Base-by-base conservation (phyloP, 2,113 vertebrate genomes). In the Hippocampus abdominalis region DNA sequence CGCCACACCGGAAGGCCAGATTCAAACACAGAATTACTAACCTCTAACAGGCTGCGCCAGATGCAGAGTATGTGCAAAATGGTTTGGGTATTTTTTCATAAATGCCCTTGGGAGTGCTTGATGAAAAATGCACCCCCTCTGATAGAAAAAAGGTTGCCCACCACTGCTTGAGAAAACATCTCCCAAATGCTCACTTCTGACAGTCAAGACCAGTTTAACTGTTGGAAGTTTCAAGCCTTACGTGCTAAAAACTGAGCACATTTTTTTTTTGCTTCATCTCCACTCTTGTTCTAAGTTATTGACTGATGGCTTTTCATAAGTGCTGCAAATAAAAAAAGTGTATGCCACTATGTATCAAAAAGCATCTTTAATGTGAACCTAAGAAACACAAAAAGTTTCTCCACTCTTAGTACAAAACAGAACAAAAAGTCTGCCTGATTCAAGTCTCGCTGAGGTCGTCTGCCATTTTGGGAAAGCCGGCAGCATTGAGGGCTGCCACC, bases 301-400 rank as follows among this genome's bases (percentile, higher is more conserved):
- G 89, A 94, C 74, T 92, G 94, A 92, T 93, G 91, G 91, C 93
- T 93, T 93, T 91, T 94, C 92, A 90, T 92, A 91, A 93, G 90
- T 94, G 90, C 87, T 90, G 82, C 88, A 77, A 95, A 94, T 15
- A 57, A 32, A 62, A 60, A 20, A 32, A 60, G 27, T 32, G 42
- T 46, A 46, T 46, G 63, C 63, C 23, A 94, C 90, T 92, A 90
- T 94, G 89, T 89, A 85, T 84, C 87, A 89, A 83, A 86, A 80
- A 70, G 40, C 81, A 78, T 84, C 71, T 82, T 81, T 83, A 63
- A 54, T 79, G 67, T 68, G 68, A 60, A 62, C 36, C 15, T 13
- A 56, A 7, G 0, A 40, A 64, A 23, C 39, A 51, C 29, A 64
- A 21, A 64, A 23, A 16, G 9, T 64, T 64, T 64, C 39, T 64